These are phyloP conservation scores for Nothura maculosa DNA, from an alignment of 2,797 vertebrate genomes.

Conservation along the genomic window DNA sequence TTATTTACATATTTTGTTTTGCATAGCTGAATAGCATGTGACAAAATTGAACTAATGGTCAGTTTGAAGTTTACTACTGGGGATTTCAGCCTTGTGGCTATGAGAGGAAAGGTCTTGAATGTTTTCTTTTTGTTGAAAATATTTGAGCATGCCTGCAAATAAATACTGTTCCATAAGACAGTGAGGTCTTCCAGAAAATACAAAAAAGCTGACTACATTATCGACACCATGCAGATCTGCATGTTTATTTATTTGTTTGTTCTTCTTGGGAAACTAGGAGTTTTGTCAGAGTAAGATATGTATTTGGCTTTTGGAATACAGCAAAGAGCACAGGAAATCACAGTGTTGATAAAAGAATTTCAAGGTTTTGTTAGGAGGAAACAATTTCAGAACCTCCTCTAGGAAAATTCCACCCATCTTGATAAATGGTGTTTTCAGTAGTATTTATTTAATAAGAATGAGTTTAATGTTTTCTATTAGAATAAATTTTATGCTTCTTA, in stretches of 20 bases:
- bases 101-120: neutral
- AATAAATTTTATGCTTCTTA: neutral
- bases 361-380: slow-evolving; percentile 40
- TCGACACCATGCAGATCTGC: slow-evolving; percentile 3
- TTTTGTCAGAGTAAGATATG: neutral
- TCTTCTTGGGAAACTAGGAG: slow-evolving; percentile 18
- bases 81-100: neutral
- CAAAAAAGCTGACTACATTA: neutral
- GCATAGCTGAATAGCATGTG: neutral
- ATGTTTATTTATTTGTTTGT: neutral
- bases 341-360: slow-evolving; percentile 48
- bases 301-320: slow-evolving; percentile 41
- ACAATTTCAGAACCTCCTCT: neutral
- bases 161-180: neutral
- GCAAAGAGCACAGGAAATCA: slow-evolving; percentile 40
- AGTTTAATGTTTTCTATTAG: neutral
- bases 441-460: neutral
- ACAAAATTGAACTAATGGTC: slow-evolving; percentile 5
- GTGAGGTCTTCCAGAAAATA: slow-evolving; percentile 29
- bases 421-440: neutral
- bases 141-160: neutral
- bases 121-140: neutral
- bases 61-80: neutral
- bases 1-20: neutral
- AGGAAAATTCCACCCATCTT: slow-evolving; percentile 45